Conservation (phyloP, 2,888 invertebrate genomes). For the Scelioninae gen. 2 region DNA sequence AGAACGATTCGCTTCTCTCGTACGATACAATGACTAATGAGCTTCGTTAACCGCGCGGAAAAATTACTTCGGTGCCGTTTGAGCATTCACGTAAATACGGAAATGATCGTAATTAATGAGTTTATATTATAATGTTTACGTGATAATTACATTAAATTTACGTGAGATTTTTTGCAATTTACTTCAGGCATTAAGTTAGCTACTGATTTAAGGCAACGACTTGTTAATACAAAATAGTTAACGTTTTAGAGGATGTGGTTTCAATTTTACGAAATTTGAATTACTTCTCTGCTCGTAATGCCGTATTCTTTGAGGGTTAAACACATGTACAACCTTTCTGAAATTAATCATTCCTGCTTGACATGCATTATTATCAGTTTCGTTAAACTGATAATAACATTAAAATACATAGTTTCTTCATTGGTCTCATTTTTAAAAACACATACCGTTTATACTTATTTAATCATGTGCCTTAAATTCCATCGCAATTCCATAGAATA, state of each 20-base stretch:
- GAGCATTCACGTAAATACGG: conserved; percentile 53
- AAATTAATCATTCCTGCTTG: conserved; percentile 27
- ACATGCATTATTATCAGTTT: conserved; percentile 6
- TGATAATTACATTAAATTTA: conserved; percentile 52
- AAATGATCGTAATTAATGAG: conserved; percentile 52
- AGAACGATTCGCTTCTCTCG: conserved; percentile 43
- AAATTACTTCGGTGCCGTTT: conserved; percentile 48
- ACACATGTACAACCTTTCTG: not conserved
- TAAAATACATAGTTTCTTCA: no score
- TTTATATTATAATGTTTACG: conserved; percentile 50
- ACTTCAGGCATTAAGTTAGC: conserved; percentile 26
- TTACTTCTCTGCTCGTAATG: no score
- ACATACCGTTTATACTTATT: no score
- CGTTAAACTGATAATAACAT: no score
- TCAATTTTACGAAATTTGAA: conserved; percentile 6
- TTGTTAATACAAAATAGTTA: conserved; percentile 28
- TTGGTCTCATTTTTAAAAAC: no score
- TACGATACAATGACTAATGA: conserved; percentile 53
- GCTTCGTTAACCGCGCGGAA: conserved; percentile 48
- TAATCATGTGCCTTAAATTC: no score
- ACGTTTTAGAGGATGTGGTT: conserved; percentile 11
- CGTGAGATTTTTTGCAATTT: conserved; percentile 57
- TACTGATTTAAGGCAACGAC: conserved; percentile 42
- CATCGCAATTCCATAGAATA: no score
- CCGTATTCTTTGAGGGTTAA: no score